Conservation (phyloP, 1,140 invertebrate genomes). For the Bathynomus jamesi region DNA sequence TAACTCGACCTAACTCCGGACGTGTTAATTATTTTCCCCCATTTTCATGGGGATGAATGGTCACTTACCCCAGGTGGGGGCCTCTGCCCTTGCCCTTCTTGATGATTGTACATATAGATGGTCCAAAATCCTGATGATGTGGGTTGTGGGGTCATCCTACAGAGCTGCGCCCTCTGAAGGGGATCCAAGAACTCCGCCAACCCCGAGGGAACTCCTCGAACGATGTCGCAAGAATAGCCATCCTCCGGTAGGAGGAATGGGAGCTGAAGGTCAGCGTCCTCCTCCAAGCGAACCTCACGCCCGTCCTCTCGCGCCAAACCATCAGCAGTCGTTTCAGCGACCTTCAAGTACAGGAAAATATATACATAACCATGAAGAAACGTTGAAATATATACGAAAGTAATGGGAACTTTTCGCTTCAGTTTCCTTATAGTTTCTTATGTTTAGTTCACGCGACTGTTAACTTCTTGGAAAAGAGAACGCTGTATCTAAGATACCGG, state of each 20-base stretch:
- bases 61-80: constrained; percentile 26
- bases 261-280: constrained; percentile 78
- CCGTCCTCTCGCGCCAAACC: constrained; percentile 82
- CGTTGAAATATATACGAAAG: too few relatives aligned
- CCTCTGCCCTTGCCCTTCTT: neutral
- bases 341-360: constrained; percentile 41
- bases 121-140: constrained; percentile 88
- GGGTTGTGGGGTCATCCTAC: constrained; percentile 78
- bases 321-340: constrained; percentile 89
- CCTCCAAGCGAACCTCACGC: constrained; percentile 63
- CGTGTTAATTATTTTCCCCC: too few relatives aligned
- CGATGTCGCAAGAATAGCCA: constrained; percentile 95
- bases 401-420: too few relatives aligned
- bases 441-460: too few relatives aligned
- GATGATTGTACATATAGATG: constrained; percentile 65
- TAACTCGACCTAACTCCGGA: too few relatives aligned
- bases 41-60: too few relatives aligned
- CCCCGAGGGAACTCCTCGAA: constrained; percentile 77
- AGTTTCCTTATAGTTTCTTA: too few relatives aligned
- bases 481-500: too few relatives aligned
- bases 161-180: constrained; percentile 74
- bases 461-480: too few relatives aligned
- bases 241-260: constrained; percentile 92
- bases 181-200: constrained; percentile 85
- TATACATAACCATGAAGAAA: too few relatives aligned